Conservation (phyloP, 1,140 invertebrate genomes). For the Geopemphigus sp. region DNA sequence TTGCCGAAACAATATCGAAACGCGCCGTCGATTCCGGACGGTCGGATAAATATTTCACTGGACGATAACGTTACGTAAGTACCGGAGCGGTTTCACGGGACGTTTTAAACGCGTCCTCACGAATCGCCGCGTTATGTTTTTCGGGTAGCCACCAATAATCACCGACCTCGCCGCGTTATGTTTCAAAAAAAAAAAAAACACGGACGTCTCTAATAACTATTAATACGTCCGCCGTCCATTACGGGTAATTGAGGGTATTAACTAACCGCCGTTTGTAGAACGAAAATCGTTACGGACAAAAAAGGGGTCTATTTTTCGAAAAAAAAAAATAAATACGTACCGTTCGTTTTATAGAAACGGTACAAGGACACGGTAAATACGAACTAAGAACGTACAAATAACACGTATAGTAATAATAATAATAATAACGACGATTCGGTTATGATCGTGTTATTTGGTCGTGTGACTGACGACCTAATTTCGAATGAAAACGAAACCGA, state of each 20-base stretch:
- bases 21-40: too few species aligned
- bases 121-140: neutral
- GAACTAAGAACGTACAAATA: neutral
- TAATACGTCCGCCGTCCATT: neutral
- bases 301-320: too few species aligned
- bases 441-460: constrained; percentile 38
- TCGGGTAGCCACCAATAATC: constrained; percentile 8
- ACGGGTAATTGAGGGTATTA: constrained; percentile 1
- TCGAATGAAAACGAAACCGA: constrained; percentile 14
- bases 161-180: neutral
- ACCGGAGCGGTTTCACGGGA: neutral
- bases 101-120: neutral
- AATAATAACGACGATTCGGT: neutral
- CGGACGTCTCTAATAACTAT: constrained; percentile 21
- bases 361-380: neutral
- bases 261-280: neutral
- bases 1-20: too few species aligned
- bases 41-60: too few species aligned
- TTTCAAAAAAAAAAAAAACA: neutral
- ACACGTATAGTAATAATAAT: constrained; percentile 4
- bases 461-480: constrained; percentile 33
- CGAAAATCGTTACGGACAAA: neutral
- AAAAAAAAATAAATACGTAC: neutral
- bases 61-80: too few species aligned
- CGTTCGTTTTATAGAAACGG: neutral